Percentiles rank a stretch among this genome's conserved stretches.
These are phyloP conservation scores for Pycnomerus fuliginosus DNA, from an alignment of 2,888 invertebrate species.

Conservation along the genomic window DNA sequence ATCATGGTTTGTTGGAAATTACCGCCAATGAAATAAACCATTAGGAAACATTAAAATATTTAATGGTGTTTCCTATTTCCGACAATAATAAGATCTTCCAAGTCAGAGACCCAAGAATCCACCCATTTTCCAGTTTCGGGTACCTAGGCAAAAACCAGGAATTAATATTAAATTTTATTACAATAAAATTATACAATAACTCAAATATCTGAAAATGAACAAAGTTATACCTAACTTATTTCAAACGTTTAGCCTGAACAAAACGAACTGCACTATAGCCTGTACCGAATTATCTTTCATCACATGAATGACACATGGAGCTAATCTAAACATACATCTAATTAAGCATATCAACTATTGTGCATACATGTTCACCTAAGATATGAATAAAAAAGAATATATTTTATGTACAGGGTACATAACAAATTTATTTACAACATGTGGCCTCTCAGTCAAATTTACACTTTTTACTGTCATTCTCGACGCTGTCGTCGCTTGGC, in stretches of 20 bases:
- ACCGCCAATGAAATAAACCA: too few species aligned
- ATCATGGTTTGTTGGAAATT: too few species aligned
- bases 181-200: conserved; percentile 25
- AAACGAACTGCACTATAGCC: conserved; percentile 23
- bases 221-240: conserved; percentile 19
- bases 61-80: too few species aligned
- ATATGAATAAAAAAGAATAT: conserved; percentile 35
- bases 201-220: conserved; percentile 18
- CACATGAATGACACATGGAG: conserved; percentile 40
- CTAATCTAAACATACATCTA: conserved; percentile 38
- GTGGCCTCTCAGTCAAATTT: conserved; percentile 45
- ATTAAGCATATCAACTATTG: conserved; percentile 28
- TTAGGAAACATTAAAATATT: too few species aligned
- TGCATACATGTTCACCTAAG: conserved; percentile 32
- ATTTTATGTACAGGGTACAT: conserved; percentile 39
- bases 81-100: too few species aligned
- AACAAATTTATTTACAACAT: conserved; percentile 20
- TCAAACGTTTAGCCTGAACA: conserved; percentile 17
- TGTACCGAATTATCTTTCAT: conserved; percentile 24
- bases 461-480: conserved; percentile 28
- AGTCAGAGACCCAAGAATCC: too few species aligned
- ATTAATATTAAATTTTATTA: too few species aligned
- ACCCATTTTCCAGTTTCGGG: too few species aligned
- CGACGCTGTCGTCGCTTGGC: not conserved
- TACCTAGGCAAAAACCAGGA: too few species aligned